These are phyloP conservation scores for Tragulus kanchil DNA, from an alignment of 2,113 vertebrate genomes.

Conservation along the genomic window DNA sequence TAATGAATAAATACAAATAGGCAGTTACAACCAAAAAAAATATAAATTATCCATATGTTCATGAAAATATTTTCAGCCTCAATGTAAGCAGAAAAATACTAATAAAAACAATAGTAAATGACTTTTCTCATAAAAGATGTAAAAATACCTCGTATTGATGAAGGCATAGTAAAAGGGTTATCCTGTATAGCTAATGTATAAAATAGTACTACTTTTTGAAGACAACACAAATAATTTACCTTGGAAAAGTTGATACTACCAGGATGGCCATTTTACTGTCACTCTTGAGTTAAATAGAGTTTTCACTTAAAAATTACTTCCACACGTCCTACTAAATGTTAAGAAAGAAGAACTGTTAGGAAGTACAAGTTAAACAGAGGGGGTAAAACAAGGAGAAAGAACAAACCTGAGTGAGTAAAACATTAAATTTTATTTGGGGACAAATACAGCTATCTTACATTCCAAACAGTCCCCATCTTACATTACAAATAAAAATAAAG, in stretches of 20 bases:
- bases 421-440: slow-evolving; percentile 44
- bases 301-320: slow-evolving; percentile 22
- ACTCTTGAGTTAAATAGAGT: slow-evolving; percentile 38
- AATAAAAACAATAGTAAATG: background rate
- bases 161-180: background rate
- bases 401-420: slow-evolving; percentile 46
- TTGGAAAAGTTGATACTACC: slow-evolving; percentile 34
- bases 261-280: background rate
- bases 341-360: slow-evolving; percentile 3
- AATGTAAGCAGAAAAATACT: slow-evolving; percentile 7
- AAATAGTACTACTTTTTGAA: no score
- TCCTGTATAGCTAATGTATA: no score
- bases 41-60: background rate
- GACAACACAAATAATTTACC: no score
- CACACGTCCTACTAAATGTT: slow-evolving; percentile 6
- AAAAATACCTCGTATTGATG: background rate
- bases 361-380: background rate
- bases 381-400: background rate
- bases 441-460: slow-evolving; percentile 36
- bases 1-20: slow-evolving; percentile 11
- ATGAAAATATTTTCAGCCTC: slow-evolving; percentile 22
- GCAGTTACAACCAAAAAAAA: background rate
- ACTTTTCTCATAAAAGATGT: background rate
- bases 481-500: slow-evolving; percentile 59
- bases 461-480: slow-evolving; percentile 25